Evolutionary conservation across 2,797 vertebrate species (phyloP).

Genomic region (Brachymystax lenok): DNA sequence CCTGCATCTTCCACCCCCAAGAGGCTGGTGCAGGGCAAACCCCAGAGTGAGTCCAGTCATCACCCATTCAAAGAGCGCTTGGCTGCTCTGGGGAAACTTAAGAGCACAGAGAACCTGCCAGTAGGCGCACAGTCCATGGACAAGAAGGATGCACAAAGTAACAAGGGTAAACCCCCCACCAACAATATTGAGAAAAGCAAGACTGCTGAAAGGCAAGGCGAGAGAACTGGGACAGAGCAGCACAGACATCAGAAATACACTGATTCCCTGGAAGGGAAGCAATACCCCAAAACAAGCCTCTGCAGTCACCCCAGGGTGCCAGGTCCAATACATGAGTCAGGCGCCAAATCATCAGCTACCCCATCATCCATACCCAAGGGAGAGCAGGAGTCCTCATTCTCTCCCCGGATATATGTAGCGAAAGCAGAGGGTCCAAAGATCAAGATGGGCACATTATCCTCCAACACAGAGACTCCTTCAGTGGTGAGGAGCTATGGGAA

Average conservation of each 20-base stretch:
- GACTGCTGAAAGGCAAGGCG: conserved; percentile 42
- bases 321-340: conserved; percentile 57
- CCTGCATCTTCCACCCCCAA: conserved; percentile 48
- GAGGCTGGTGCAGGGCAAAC: conserved; percentile 61
- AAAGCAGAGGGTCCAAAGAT: conserved; percentile 71
- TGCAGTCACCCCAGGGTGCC: conserved; percentile 73
- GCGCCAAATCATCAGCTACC: conserved; percentile 64
- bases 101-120: conserved; percentile 45
- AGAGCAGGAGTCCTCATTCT: conserved; percentile 60
- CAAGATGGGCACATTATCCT: conserved; percentile 58
- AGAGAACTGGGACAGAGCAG: conserved; percentile 26
- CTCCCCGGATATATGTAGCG: conserved; percentile 68
- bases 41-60: conserved; percentile 60
- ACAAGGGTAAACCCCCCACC: conserved; percentile 18
- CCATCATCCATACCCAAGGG: conserved; percentile 67
- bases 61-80: conserved; percentile 76
- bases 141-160: conserved; percentile 36
- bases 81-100: conserved; percentile 72
- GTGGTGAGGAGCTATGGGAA: conserved; percentile 63
- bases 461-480: conserved; percentile 43
- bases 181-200: conserved; percentile 35
- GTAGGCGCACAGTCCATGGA: conserved; percentile 28
- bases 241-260: conserved; percentile 39
- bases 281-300: conserved; percentile 54
- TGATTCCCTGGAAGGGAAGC: conserved; percentile 52